Percentiles rank a stretch among this genome's conserved stretches.
These are phyloP conservation scores for Psococerastis gibbosa DNA, from an alignment of 2,888 invertebrate genomes.

Conservation along the genomic window DNA sequence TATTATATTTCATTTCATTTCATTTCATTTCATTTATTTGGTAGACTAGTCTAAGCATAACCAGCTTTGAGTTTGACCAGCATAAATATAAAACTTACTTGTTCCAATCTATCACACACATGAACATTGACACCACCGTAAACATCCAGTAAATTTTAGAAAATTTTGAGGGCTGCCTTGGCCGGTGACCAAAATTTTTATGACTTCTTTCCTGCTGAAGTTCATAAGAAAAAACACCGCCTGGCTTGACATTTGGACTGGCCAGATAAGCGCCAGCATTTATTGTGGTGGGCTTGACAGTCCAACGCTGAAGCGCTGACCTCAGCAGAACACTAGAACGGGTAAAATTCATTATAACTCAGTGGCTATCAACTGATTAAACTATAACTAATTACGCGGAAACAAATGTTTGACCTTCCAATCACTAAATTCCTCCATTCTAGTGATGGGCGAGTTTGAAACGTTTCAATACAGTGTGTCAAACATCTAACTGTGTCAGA, in stretches of 20 bases:
- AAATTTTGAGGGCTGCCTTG: neutral
- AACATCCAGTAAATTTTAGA: neutral
- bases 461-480: too few species aligned
- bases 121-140: neutral
- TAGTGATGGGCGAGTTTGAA: too few species aligned
- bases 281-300: neutral
- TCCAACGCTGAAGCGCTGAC: neutral
- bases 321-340: neutral
- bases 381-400: too few species aligned
- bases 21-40: too few species aligned
- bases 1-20: too few species aligned
- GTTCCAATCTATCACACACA: neutral
- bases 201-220: neutral
- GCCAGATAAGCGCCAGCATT: neutral
- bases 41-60: too few species aligned
- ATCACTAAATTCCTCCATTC: too few species aligned
- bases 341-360: neutral
- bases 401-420: too few species aligned
- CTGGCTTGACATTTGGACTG: neutral
- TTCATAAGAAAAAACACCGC: neutral
- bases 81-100: too few species aligned
- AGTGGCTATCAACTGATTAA: too few species aligned
- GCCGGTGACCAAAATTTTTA: constrained; percentile 1
- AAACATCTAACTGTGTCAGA: too few species aligned
- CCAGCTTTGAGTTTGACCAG: too few species aligned